A percentile compares a stretch with the other conserved stretches of the same genome.
Conservation (phyloP, 2,797 vertebrate species). For the Tapera naevia region DNA sequence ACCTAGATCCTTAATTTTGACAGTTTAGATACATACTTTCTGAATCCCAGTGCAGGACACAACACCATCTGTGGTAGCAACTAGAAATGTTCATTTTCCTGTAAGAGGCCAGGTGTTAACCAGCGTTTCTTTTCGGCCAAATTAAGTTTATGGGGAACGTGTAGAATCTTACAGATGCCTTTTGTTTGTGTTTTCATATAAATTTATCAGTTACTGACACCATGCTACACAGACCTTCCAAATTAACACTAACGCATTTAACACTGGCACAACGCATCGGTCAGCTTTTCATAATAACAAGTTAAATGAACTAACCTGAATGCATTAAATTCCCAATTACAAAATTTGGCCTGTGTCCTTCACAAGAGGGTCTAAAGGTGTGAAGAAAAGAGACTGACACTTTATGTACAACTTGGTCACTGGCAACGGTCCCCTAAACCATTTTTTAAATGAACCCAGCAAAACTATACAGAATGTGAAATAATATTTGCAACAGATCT, state of each 20-base stretch:
- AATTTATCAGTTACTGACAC: constrained; percentile 30
- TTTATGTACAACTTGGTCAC: constrained; percentile 64
- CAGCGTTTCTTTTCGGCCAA: background rate
- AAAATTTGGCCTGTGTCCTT: constrained; percentile 30
- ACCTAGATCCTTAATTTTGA: background rate
- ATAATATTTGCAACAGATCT: constrained; percentile 72
- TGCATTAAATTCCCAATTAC: constrained; percentile 31
- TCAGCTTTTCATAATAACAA: background rate
- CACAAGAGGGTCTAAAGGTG: constrained; percentile 12
- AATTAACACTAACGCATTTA: constrained; percentile 23
- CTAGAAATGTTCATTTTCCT: background rate
- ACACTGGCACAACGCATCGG: background rate
- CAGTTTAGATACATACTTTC: background rate
- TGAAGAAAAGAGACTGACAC: constrained; percentile 58
- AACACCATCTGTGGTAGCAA: background rate
- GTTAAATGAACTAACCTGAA: background rate
- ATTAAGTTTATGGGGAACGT: background rate
- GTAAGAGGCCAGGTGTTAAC: background rate
- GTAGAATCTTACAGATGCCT: background rate
- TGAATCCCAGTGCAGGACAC: background rate
- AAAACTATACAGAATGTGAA: constrained; percentile 69
- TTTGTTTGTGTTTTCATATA: constrained; percentile 24
- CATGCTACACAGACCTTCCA: background rate
- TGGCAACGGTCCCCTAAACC: constrained; percentile 64
- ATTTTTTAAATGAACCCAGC: constrained; percentile 60